phyloP scores from a whole-genome alignment of 2,797 vertebrate genomes.

The Cirrhinus molitorella region DNA sequence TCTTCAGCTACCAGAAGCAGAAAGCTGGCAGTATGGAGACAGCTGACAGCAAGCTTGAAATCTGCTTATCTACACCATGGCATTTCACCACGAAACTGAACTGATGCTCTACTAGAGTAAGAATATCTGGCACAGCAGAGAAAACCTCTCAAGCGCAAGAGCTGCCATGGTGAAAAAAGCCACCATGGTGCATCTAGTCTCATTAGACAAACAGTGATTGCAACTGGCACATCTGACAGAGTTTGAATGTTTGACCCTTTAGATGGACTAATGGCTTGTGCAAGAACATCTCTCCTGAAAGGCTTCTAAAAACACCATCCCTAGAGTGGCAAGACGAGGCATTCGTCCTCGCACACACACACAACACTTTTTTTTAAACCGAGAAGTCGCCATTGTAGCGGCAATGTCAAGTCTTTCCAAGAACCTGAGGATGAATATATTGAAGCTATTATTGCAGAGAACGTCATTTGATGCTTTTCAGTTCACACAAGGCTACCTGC shows the following conservation, averaged over 20 bases:
- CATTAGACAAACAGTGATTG: constrained; percentile 11
- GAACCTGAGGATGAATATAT: constrained; percentile 1
- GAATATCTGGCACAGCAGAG: not conserved
- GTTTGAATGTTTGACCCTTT: constrained; percentile 2
- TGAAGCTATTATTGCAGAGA: not conserved
- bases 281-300: constrained; percentile 14
- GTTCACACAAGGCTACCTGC: not conserved
- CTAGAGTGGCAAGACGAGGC: constrained; percentile 2
- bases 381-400: constrained; percentile 22
- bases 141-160: constrained; percentile 10
- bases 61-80: constrained; percentile 35
- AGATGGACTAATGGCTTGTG: constrained; percentile 17
- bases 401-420: constrained; percentile 5
- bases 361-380: not conserved
- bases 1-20: not conserved
- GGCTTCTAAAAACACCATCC: constrained; percentile 28
- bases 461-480: constrained; percentile 10
- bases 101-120: constrained; percentile 12
- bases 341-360: not conserved
- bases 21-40: constrained; percentile 27
- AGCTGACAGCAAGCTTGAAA: constrained; percentile 44
- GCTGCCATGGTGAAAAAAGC: not conserved
- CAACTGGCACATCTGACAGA: not conserved
- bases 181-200: not conserved
- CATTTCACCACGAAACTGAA: constrained; percentile 9